phyloP scores from a whole-genome alignment of 2,797 vertebrate genomes.

The Syngnathus rostellatus region DNA sequence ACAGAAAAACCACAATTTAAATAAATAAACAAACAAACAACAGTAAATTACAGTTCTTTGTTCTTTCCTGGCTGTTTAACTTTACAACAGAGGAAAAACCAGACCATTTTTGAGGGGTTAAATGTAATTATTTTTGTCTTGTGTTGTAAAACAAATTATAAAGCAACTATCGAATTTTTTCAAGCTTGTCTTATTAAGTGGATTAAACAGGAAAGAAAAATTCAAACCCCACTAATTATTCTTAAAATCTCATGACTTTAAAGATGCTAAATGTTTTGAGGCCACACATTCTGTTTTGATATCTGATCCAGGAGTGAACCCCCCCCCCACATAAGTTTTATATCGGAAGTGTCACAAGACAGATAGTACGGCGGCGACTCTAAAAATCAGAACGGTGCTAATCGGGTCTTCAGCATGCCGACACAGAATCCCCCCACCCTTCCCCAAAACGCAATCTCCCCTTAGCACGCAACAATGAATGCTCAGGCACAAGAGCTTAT shows the following conservation, averaged over 20 bases:
- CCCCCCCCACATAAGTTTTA: background rate
- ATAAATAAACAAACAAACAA: too few species aligned
- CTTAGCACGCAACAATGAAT: background rate
- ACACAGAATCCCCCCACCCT: background rate
- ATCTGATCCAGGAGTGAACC: background rate
- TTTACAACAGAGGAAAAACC: too few species aligned
- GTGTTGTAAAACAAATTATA: too few species aligned
- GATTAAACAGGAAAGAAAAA: background rate
- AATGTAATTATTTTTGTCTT: too few species aligned
- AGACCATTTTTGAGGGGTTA: too few species aligned
- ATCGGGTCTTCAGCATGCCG: background rate
- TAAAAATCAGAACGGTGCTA: background rate
- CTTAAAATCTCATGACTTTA: background rate
- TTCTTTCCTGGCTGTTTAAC: too few species aligned
- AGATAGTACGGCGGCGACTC: background rate
- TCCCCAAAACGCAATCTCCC: background rate
- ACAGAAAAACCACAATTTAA: background rate
- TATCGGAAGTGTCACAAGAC: background rate
- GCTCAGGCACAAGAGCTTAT: background rate
- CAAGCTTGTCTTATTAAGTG: background rate
- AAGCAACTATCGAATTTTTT: background rate
- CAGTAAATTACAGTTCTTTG: too few species aligned
- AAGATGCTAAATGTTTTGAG: background rate
- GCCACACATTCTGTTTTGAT: background rate
- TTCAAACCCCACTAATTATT: background rate